These are phyloP conservation scores for Lateolabrax maculatus DNA, from an alignment of 2,797 vertebrate genomes.

Conservation along the genomic window DNA sequence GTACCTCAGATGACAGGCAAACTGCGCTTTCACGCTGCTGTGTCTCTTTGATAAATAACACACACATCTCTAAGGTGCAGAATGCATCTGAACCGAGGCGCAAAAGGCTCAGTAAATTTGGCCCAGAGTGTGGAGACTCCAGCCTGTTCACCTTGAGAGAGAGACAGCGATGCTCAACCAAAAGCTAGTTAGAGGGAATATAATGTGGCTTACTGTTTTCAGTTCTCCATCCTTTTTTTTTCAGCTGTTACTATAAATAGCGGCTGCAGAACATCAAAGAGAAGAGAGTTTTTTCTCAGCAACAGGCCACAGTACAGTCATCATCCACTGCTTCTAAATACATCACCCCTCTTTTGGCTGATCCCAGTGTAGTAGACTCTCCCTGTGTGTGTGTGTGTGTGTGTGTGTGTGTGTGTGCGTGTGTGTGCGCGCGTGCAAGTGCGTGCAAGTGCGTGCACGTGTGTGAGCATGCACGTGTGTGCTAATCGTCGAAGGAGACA, in stretches of 20 bases:
- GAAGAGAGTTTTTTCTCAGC: slow-evolving; percentile 63
- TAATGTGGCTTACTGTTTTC: slow-evolving; percentile 57
- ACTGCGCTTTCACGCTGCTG: slow-evolving; percentile 12
- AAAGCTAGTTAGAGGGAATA: slow-evolving; percentile 61
- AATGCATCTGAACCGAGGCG: slow-evolving; percentile 19
- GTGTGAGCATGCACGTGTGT: slow-evolving; percentile 18
- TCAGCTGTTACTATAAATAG: slow-evolving; percentile 72
- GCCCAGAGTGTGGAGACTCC: slow-evolving; percentile 29
- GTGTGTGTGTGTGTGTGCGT: not conserved
- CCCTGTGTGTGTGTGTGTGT: not conserved
- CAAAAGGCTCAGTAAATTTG: slow-evolving; percentile 31
- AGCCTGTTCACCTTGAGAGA: slow-evolving; percentile 53
- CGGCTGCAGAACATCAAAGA: slow-evolving; percentile 72
- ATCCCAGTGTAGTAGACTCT: slow-evolving; percentile 35
- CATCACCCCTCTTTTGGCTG: slow-evolving; percentile 48
- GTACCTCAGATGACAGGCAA: slow-evolving; percentile 16
- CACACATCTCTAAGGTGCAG: slow-evolving; percentile 9
- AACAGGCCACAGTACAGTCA: slow-evolving; percentile 65
- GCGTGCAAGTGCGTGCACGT: not conserved
- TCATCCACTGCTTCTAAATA: slow-evolving; percentile 62
- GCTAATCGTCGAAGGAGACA: slow-evolving; percentile 51
- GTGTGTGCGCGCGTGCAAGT: not conserved
- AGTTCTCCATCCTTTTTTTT: slow-evolving; percentile 48
- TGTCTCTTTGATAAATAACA: slow-evolving; percentile 49
- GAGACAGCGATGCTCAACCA: slow-evolving; percentile 33